phyloP scores from a whole-genome alignment of 1,140 invertebrate species.

The Rhizoglyphus robini region DNA sequence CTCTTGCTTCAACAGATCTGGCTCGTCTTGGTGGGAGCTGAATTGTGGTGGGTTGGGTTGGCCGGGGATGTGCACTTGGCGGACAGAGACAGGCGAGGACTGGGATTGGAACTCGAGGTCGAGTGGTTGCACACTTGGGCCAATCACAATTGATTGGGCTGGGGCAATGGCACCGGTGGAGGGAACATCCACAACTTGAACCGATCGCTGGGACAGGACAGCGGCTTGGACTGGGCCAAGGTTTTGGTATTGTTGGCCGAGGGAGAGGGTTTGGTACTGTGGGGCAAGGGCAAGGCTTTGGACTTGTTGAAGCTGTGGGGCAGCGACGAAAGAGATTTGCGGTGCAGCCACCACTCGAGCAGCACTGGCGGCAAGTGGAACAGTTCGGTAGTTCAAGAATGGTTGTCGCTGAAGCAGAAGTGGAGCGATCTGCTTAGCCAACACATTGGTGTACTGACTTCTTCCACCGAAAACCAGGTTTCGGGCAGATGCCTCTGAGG shows the following conservation, averaged over 20 bases:
- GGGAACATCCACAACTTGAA: conserved; percentile 17
- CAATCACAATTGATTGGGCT: conserved; percentile 17
- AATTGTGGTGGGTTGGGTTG: neutral
- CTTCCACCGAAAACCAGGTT: neutral
- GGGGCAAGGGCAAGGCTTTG: neutral
- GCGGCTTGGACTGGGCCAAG: conserved; percentile 14
- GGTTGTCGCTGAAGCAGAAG: neutral
- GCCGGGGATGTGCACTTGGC: conserved; percentile 15
- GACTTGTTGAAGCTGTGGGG: neutral
- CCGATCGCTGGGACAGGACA: conserved; percentile 2
- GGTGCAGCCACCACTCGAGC: neutral
- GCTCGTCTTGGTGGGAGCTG: neutral
- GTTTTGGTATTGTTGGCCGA: too few relatives aligned
- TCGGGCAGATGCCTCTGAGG: neutral
- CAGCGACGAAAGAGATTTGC: neutral
- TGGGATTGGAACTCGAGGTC: conserved; percentile 20
- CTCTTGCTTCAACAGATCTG: conserved; percentile 11
- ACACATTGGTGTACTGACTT: neutral
- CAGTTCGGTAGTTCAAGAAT: too few relatives aligned
- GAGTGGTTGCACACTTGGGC: conserved; percentile 13
- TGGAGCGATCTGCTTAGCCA: neutral
- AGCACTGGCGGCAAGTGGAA: neutral
- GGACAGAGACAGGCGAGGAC: conserved; percentile 12
- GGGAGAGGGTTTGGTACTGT: neutral
- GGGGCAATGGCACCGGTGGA: neutral